These are phyloP conservation scores for Himantopus leucocephalus DNA, from an alignment of 2,113 vertebrate species.

Conservation along the genomic window DNA sequence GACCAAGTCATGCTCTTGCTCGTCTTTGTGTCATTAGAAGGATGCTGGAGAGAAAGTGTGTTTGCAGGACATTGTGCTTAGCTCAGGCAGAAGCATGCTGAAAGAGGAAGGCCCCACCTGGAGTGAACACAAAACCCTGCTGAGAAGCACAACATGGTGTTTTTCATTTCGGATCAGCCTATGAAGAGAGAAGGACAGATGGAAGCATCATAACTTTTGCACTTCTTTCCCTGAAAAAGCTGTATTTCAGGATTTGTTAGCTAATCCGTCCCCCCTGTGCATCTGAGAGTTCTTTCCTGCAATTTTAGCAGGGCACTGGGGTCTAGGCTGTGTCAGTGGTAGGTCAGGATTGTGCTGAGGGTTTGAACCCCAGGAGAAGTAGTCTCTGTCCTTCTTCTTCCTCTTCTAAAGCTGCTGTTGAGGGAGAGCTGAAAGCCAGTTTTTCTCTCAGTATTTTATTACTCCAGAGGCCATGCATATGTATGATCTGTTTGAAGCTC, in stretches of 20 bases:
- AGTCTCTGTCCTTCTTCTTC: background rate
- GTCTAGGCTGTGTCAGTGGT: background rate
- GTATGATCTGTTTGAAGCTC: background rate
- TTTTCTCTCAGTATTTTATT: background rate
- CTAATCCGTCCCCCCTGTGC: fast-evolving
- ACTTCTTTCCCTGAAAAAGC: background rate
- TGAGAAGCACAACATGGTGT: background rate
- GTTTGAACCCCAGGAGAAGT: background rate
- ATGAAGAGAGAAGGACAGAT: background rate
- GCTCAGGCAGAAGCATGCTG: background rate
- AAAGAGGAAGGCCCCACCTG: background rate
- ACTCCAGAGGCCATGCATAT: background rate
- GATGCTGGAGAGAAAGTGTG: background rate
- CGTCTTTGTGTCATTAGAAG: background rate
- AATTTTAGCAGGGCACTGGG: no score
- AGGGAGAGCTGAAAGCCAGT: background rate
- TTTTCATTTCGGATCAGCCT: background rate
- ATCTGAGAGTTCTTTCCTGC: background rate
- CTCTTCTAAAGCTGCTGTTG: background rate
- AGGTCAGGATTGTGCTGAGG: background rate
- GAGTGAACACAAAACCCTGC: background rate
- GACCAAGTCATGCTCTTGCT: background rate
- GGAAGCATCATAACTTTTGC: background rate
- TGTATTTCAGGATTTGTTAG: background rate
- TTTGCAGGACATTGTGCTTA: background rate